phyloP scores from a whole-genome alignment of 2,888 invertebrate species.

The Drosophila subquinaria region DNA sequence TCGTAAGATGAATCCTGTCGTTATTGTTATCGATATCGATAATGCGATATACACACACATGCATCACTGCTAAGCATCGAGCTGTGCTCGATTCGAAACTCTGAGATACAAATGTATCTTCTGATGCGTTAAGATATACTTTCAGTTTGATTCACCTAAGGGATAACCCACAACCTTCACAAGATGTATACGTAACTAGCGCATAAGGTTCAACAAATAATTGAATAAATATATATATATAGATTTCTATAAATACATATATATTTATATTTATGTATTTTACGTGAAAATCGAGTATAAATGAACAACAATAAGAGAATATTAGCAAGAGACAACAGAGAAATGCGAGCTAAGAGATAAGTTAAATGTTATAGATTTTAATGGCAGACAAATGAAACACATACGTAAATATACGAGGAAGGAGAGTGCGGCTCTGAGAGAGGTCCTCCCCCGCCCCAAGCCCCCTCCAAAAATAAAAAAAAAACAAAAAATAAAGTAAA shows the following conservation, averaged over 20 bases:
- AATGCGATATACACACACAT: conserved; percentile 34
- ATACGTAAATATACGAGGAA: conserved; percentile 53
- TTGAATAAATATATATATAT: conserved; percentile 57
- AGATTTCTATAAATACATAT: conserved; percentile 48
- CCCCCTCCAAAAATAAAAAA: conserved; percentile 22
- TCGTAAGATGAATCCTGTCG: conserved; percentile 49
- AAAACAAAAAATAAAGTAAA: neutral
- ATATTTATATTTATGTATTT: conserved; percentile 74
- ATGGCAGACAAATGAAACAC: conserved; percentile 50
- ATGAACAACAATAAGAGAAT: conserved; percentile 70
- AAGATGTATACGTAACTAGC: conserved; percentile 86
- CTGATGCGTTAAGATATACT: conserved; percentile 11
- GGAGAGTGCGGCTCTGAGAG: conserved; percentile 27
- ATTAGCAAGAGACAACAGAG: conserved; percentile 54
- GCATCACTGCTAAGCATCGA: conserved; percentile 53
- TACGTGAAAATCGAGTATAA: conserved; percentile 56
- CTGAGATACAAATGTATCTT: conserved; percentile 29
- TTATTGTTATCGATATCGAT: conserved; percentile 36
- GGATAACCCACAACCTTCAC: conserved; percentile 78
- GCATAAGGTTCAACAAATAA: conserved; percentile 73
- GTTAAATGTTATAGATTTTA: conserved; percentile 82
- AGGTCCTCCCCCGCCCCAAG: conserved; percentile 24
- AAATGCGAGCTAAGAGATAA: conserved; percentile 59
- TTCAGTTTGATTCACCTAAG: conserved; percentile 62
- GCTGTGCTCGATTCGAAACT: conserved; percentile 62